phyloP scores from a whole-genome alignment of 2,113 vertebrate genomes.

The Ia io region DNA sequence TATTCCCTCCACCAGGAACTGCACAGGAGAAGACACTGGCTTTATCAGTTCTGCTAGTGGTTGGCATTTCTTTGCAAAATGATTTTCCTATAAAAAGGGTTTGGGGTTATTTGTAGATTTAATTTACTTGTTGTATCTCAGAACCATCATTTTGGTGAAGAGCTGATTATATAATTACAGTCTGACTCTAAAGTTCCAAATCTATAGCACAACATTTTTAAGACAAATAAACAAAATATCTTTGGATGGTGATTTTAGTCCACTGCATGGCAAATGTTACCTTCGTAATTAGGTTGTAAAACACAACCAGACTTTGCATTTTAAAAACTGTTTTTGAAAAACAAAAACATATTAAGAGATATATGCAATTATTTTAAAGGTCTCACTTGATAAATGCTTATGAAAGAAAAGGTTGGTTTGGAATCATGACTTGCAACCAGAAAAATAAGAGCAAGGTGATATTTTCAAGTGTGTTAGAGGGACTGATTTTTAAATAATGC shows the following conservation, averaged over 20 bases:
- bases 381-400: neutral
- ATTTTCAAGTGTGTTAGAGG: conserved; percentile 38
- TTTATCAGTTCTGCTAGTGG: neutral
- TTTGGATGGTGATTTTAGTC: neutral
- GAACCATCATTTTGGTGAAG: conserved; percentile 20
- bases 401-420: neutral
- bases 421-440: neutral
- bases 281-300: conserved; percentile 20
- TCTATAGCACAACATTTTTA: conserved; percentile 32
- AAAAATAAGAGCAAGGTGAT: conserved; percentile 8
- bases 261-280: conserved; percentile 16
- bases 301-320: conserved; percentile 6
- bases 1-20: neutral
- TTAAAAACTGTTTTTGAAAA: neutral
- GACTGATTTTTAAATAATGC: conserved; percentile 34
- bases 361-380: conserved; percentile 11
- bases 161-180: conserved; percentile 17
- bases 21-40: neutral
- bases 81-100: neutral
- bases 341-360: neutral
- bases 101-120: conserved; percentile 56
- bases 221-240: conserved; percentile 23
- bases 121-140: conserved; percentile 30
- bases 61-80: conserved; percentile 18
- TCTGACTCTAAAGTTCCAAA: neutral